Conservation (phyloP, 1,140 invertebrate genomes). For the Cryptotermes secundus region DNA sequence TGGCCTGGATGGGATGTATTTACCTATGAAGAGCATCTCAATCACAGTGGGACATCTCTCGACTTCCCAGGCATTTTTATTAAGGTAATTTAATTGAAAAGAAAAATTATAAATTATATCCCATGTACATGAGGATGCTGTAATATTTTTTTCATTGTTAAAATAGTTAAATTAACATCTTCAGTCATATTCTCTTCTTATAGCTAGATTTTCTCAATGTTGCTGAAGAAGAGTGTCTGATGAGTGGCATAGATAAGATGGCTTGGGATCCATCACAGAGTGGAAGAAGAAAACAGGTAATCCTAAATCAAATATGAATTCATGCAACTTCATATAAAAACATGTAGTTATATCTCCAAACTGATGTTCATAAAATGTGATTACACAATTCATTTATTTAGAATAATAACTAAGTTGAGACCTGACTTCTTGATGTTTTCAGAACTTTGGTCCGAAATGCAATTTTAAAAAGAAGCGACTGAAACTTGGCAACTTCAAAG, state of each 20-base stretch:
- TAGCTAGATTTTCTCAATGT: conserved; percentile 71
- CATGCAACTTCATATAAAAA: no score
- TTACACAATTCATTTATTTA: background rate
- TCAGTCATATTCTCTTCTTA: conserved; percentile 31
- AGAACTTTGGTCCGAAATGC: conserved; percentile 97
- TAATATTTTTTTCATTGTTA: no score
- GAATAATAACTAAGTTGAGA: background rate
- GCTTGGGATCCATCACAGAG: conserved; percentile 94
- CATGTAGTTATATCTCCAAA: no score
- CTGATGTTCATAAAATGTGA: background rate
- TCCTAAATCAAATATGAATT: no score
- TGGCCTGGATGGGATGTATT: conserved; percentile 70
- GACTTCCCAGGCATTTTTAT: conserved; percentile 71
- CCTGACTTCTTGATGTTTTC: conserved; percentile 42
- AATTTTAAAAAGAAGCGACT: conserved; percentile 96
- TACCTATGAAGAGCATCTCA: conserved; percentile 61
- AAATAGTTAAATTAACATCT: background rate
- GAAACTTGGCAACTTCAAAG: conserved; percentile 74
- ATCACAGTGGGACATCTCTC: conserved; percentile 61
- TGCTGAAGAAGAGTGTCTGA: conserved; percentile 68
- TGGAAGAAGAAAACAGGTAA: conserved; percentile 88
- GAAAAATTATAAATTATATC: background rate
- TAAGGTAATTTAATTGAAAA: conserved; percentile 44
- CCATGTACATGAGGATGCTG: conserved; percentile 23
- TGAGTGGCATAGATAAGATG: conserved; percentile 72